phyloP scores from a whole-genome alignment of 2,113 vertebrate genomes.

The Brevimyrus niger region DNA sequence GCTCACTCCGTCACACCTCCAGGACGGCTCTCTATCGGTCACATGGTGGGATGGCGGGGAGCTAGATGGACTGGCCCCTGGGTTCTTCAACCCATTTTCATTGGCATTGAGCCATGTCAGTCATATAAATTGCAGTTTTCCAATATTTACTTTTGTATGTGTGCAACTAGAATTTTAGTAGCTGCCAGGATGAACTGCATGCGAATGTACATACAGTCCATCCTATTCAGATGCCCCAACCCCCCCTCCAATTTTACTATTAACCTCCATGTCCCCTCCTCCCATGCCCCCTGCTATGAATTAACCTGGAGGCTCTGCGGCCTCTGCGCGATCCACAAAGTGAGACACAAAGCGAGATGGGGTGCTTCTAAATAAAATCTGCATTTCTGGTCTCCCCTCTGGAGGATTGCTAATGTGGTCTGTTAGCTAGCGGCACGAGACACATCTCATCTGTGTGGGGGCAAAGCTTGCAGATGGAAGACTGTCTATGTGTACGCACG shows the following conservation, averaged over 20 bases:
- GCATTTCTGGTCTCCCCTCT: background rate
- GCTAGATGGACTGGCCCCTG: background rate
- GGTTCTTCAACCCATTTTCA: background rate
- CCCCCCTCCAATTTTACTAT: background rate
- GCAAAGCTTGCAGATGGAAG: background rate
- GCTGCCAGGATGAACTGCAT: background rate
- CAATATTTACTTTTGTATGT: background rate
- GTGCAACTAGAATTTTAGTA: background rate
- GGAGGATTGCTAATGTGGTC: background rate
- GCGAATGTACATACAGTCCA: background rate
- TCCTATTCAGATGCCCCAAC: background rate
- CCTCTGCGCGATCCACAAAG: background rate
- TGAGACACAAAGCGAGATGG: background rate
- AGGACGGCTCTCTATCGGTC: conserved; percentile 11
- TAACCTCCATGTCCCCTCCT: background rate
- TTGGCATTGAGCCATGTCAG: background rate
- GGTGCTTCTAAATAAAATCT: background rate
- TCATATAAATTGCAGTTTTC: background rate
- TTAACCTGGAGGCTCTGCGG: background rate
- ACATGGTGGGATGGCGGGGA: background rate
- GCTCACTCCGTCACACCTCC: background rate
- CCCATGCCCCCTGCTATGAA: background rate
- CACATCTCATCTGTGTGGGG: background rate
- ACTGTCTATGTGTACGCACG: too few relatives aligned
- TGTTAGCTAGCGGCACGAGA: background rate